Conservation (phyloP, 2,113 vertebrate genomes). For the Tetrao urogallus region DNA sequence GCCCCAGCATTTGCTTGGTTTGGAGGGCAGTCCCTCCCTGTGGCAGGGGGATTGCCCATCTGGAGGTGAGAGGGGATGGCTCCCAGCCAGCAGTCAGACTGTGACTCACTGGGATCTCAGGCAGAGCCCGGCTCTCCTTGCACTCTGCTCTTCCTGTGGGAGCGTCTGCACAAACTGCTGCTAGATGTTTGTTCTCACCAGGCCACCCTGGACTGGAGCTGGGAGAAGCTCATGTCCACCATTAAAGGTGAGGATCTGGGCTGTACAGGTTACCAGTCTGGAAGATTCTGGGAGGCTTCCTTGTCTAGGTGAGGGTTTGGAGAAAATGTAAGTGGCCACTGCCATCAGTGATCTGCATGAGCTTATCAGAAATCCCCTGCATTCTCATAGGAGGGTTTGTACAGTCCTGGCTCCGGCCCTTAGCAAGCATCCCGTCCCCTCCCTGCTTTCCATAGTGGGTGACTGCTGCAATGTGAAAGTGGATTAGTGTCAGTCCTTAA, state of each 20-base stretch:
- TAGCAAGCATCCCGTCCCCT: too few species aligned
- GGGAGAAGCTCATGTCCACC: not conserved
- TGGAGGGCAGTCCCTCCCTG: not conserved
- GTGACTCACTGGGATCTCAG: slow-evolving; percentile 34
- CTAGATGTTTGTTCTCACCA: slow-evolving; percentile 12
- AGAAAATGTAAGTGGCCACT: not conserved
- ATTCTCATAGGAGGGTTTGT: not conserved
- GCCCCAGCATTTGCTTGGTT: not conserved
- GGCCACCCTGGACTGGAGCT: slow-evolving; percentile 3
- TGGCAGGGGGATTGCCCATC: not conserved
- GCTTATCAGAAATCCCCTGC: not conserved
- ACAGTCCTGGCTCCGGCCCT: not conserved
- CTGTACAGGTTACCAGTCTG: slow-evolving; percentile 26
- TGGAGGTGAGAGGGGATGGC: slow-evolving; percentile 45
- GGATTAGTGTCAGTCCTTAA: not conserved
- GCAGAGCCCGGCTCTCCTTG: not conserved
- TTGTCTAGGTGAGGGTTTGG: not conserved
- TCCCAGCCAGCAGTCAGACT: not conserved
- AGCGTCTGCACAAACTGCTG: not conserved
- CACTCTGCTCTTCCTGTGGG: slow-evolving; percentile 15
- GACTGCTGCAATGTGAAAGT: not conserved
- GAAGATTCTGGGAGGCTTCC: not conserved
- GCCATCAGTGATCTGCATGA: not conserved
- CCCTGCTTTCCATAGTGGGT: not conserved
- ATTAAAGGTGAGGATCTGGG: not conserved